phyloP scores from a whole-genome alignment of 2,113 vertebrate genomes.

The Chloropsis cyanopogon region DNA sequence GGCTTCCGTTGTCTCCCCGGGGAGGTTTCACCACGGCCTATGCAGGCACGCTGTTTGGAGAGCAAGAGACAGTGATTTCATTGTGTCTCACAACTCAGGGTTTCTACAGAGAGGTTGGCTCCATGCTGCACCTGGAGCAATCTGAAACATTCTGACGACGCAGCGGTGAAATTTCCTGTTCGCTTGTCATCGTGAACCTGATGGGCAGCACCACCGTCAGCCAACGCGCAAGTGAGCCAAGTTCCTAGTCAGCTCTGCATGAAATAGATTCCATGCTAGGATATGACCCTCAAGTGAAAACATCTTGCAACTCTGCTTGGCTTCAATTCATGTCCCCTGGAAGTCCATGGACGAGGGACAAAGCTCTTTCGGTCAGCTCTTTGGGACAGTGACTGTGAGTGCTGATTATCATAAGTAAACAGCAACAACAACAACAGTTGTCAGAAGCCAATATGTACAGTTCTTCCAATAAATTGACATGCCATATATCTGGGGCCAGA shows the following conservation, averaged over 20 bases:
- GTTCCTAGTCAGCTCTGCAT: neutral
- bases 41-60: neutral
- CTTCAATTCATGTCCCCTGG: neutral
- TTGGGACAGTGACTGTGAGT: neutral
- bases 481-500: neutral
- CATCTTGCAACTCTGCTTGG: neutral
- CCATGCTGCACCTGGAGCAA: neutral
- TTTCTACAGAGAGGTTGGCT: neutral
- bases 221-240: conserved; percentile 17
- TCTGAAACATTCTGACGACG: neutral
- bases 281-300: neutral
- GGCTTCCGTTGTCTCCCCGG: neutral
- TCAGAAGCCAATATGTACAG: neutral
- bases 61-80: neutral
- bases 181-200: conserved; percentile 10
- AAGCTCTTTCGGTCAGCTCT: neutral
- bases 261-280: neutral
- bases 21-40: neutral
- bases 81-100: neutral
- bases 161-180: conserved; percentile 39
- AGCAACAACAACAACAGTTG: neutral
- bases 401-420: neutral
- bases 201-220: neutral
- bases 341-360: neutral
- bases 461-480: neutral